These are phyloP conservation scores for Ailurus styani DNA, from an alignment of 2,113 vertebrate species.

Conservation along the genomic window DNA sequence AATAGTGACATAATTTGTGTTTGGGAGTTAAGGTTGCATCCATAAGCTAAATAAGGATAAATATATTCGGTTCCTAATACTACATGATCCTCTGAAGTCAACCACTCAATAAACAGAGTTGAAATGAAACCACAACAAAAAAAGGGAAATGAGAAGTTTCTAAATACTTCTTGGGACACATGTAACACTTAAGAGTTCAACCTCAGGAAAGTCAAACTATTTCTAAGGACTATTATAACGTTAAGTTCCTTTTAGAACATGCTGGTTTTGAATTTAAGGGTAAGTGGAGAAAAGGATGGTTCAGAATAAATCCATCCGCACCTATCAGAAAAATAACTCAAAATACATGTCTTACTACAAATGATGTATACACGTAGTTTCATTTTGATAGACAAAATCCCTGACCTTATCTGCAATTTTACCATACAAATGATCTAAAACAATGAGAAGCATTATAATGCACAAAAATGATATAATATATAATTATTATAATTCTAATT, in stretches of 20 bases:
- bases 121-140: neutral
- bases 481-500: too few relatives aligned
- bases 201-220: neutral
- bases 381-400: neutral
- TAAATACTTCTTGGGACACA: neutral
- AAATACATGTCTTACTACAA: neutral
- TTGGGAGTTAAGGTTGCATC: neutral
- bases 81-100: neutral
- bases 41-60: neutral
- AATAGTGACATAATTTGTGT: neutral
- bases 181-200: constrained; percentile 4
- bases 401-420: neutral
- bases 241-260: neutral
- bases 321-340: neutral
- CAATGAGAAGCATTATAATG: neutral
- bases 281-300: neutral
- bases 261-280: neutral
- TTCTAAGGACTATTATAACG: neutral
- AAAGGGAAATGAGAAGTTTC: neutral
- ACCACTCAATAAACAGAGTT: neutral
- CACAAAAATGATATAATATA: neutral
- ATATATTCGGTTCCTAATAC: neutral
- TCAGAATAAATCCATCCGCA: neutral
- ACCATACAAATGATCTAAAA: neutral
- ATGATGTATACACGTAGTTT: neutral